These are phyloP conservation scores for Xylophagus ater DNA, from an alignment of 2,888 invertebrate species.

Conservation along the genomic window DNA sequence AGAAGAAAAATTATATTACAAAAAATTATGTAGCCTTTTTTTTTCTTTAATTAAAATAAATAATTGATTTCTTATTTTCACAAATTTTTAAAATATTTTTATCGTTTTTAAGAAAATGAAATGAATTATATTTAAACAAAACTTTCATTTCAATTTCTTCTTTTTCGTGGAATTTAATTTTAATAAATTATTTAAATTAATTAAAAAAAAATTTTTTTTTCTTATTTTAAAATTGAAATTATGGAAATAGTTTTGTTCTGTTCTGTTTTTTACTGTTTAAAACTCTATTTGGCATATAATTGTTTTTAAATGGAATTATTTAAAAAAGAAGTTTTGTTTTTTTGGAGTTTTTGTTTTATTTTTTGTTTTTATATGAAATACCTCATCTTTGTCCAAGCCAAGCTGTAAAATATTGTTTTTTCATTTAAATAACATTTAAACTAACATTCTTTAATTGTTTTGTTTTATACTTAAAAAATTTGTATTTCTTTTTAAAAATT, in stretches of 20 bases:
- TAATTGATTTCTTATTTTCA: too few species aligned
- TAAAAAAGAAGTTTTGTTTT: slow-evolving; percentile 13
- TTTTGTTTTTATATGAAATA: slow-evolving; percentile 43
- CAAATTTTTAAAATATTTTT: too few species aligned
- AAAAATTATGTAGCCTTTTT: too few species aligned
- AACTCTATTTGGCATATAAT: slow-evolving; percentile 15
- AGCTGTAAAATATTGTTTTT: slow-evolving; percentile 63
- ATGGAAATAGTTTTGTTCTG: slow-evolving; percentile 7
- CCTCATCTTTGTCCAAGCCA: slow-evolving; percentile 90
- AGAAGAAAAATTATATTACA: too few species aligned
- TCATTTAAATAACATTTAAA: slow-evolving; percentile 16
- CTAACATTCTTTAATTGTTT: background rate
- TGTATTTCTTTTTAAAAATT: background rate
- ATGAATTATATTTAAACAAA: too few species aligned
- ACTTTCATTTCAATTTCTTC: too few species aligned
- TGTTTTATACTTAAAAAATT: background rate
- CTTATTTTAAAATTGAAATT: background rate
- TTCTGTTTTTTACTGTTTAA: slow-evolving; percentile 16
- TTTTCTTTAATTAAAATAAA: too few species aligned
- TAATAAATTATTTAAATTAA: background rate
- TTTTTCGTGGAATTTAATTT: too few species aligned
- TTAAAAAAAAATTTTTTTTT: background rate
- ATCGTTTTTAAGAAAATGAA: too few species aligned
- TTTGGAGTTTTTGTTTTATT: slow-evolving; percentile 15
- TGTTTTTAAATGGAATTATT: slow-evolving; percentile 15